These are phyloP conservation scores for Nematolebias whitei DNA, from an alignment of 2,113 vertebrate genomes.

Conservation along the genomic window DNA sequence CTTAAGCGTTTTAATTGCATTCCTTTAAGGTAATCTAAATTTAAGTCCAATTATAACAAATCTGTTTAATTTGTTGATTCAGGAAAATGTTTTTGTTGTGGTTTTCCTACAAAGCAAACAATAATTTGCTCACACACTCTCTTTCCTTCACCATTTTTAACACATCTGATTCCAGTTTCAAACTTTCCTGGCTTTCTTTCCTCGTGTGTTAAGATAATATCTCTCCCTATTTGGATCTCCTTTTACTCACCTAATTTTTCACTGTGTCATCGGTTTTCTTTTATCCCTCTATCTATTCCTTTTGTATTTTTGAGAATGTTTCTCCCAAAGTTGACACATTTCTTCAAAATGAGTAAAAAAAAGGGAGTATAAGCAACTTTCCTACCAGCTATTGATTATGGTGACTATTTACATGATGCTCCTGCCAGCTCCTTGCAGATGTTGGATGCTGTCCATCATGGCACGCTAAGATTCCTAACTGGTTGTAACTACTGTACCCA, in stretches of 20 bases:
- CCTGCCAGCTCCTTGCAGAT: too few species aligned
- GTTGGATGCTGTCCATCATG: too few species aligned
- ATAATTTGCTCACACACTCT: too few species aligned
- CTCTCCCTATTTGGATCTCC: background rate
- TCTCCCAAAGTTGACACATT: conserved; percentile 16
- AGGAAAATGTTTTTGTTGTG: too few species aligned
- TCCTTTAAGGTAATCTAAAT: too few species aligned
- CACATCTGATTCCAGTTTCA: background rate
- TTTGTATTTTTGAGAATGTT: background rate
- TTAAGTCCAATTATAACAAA: too few species aligned
- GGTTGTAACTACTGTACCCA: too few species aligned
- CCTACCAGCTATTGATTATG: too few species aligned
- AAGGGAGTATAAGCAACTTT: conserved; percentile 34
- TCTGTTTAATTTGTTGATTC: background rate
- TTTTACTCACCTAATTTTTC: conserved; percentile 1
- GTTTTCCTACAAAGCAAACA: too few species aligned
- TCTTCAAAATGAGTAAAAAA: conserved; percentile 22
- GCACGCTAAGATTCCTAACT: too few species aligned
- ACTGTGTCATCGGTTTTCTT: background rate
- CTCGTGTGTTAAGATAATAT: conserved; percentile 10
- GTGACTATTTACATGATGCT: too few species aligned
- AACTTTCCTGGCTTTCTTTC: background rate
- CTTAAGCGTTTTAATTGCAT: too few species aligned
- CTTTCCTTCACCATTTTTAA: background rate
- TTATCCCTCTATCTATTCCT: background rate